Base-by-base conservation (phyloP, 2,888 invertebrate genomes). In the Clepsis dumicolana region DNA sequence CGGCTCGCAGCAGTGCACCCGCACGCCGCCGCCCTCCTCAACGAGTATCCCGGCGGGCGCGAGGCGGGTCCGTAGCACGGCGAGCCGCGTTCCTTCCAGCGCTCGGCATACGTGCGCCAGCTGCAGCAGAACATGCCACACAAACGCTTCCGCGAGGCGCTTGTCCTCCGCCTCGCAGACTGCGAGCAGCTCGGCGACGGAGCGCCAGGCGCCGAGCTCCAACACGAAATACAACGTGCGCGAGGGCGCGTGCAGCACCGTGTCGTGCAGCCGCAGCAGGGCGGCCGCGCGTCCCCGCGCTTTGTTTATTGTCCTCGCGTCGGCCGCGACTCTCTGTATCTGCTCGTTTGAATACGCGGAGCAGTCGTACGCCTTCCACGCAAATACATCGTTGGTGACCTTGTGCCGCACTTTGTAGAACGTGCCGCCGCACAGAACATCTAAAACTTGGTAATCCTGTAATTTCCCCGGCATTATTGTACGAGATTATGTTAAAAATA, bases 341-440 rank as follows among this genome's bases (percentile, higher is more conserved):
- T 91, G 89, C 80, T 89, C 85, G 78, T 87, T 85, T 67, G 89
- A 84, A 79, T 86, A 90, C 76, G 84, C 81, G 72, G 87, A 87
- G 76, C 93, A 93, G 79, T 93, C 84, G 84, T 85, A 90, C 73
- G 94, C 94, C 83, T 90, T 92, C 94, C 94, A 94, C 77, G 91
- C 88, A 80, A 90, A 92, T 83, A 93, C 87, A 78, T 89, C 89
- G 82, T 90, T 88, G 74, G 90, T 93, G 88, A 89, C 90, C 90
- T 94, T 94, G 90, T 94, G 93, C 77, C 86, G 86, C 77, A 94
- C 94, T 90, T 93, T 93, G 75, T 94, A 94, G 86, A 93, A 90
- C 77, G 92, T 90, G 74, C 92, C 92, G 71, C 89, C 86, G 80
- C 90, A 87, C 81, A 92, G 83, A 78, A 94, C 89, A 83, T 94